Percentiles rank a stretch among this genome's conserved stretches.
These are phyloP conservation scores for Anodontia alba DNA, from an alignment of 2,888 invertebrate genomes.

Conservation along the genomic window DNA sequence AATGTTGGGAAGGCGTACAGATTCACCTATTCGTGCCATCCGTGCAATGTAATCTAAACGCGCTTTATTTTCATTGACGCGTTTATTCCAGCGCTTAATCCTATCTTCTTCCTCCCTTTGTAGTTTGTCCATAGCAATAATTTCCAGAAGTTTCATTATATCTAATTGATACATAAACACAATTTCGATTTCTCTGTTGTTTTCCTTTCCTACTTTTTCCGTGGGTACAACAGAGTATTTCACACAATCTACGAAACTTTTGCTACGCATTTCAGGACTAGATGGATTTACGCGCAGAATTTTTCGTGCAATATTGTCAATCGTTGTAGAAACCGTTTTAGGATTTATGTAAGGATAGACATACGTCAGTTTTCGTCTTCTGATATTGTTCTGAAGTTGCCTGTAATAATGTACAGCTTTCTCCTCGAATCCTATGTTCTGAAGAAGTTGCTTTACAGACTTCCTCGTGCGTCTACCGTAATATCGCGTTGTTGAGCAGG, in stretches of 20 bases:
- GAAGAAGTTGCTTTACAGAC: neutral
- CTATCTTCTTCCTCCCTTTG: neutral
- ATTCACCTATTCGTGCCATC: too few species aligned
- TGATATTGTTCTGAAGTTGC: neutral
- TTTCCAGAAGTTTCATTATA: constrained; percentile 11
- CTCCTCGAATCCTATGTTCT: neutral
- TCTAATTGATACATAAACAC: constrained; percentile 4
- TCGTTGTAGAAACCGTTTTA: neutral
- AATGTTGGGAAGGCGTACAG: too few species aligned
- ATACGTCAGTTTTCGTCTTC: neutral
- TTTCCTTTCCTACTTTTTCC: neutral
- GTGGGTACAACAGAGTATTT: neutral
- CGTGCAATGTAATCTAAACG: too few species aligned
- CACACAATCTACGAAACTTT: neutral
- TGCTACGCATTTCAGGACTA: neutral
- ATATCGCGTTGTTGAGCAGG: neutral
- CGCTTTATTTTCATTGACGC: neutral
- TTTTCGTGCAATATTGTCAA: neutral
- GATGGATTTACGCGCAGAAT: neutral
- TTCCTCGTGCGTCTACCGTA: neutral
- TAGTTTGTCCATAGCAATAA: neutral
- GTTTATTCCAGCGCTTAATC: constrained; percentile 1
- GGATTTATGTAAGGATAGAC: neutral
- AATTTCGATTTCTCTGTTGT: neutral
- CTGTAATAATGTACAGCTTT: neutral